These are phyloP conservation scores for Tachina fera DNA, from an alignment of 2,888 invertebrate genomes.

Conservation along the genomic window DNA sequence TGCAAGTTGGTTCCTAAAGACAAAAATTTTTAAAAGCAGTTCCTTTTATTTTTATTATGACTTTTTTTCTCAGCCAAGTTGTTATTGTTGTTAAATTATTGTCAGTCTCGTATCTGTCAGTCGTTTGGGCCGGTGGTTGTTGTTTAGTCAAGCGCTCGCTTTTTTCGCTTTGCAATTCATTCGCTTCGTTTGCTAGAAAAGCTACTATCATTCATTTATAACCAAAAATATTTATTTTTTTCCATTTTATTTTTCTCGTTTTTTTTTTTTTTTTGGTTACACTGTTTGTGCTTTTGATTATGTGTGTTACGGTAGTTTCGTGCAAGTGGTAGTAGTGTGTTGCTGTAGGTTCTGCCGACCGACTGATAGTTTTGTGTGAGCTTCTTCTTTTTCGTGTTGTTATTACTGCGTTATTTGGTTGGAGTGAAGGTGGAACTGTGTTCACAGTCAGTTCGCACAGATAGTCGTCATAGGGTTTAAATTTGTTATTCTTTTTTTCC, in stretches of 20 bases:
- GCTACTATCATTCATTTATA: slow-evolving; percentile 51
- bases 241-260: not conserved
- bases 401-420: slow-evolving; percentile 21
- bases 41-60: slow-evolving; percentile 60
- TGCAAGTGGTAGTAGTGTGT: slow-evolving; percentile 54
- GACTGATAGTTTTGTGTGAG: slow-evolving; percentile 65
- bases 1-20: slow-evolving; percentile 68
- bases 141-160: slow-evolving; percentile 49
- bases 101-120: slow-evolving; percentile 57
- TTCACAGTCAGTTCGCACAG: slow-evolving; percentile 64
- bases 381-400: slow-evolving; percentile 62
- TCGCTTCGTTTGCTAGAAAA: slow-evolving; percentile 48
- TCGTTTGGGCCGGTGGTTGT: slow-evolving; percentile 40
- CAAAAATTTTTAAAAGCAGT: slow-evolving; percentile 73
- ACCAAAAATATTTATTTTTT: slow-evolving; percentile 7
- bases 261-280: not conserved
- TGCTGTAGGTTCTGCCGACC: slow-evolving; percentile 64
- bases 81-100: slow-evolving; percentile 70
- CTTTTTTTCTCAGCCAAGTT: slow-evolving; percentile 58
- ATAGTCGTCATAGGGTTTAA: slow-evolving; percentile 59
- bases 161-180: slow-evolving; percentile 14
- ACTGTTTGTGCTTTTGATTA: not conserved
- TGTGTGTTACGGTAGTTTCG: slow-evolving; percentile 7
- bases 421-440: slow-evolving; percentile 69
- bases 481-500: slow-evolving; percentile 36